These are phyloP conservation scores for Plecturocebus donacophilus DNA, from an alignment of 2,113 vertebrate genomes.

Conservation along the genomic window DNA sequence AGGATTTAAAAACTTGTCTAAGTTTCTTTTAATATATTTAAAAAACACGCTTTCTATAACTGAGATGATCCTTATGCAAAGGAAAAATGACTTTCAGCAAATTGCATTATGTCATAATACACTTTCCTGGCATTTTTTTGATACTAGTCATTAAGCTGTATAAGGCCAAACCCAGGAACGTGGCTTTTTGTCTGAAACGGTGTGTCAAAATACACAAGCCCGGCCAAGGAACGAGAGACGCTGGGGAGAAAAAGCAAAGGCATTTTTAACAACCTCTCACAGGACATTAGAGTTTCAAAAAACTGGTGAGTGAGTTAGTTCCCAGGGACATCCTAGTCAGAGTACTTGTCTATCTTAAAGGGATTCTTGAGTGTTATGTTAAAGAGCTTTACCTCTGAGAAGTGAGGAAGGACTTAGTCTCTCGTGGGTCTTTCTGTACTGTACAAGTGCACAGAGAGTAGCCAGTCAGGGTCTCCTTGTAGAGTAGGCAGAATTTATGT, in stretches of 20 bases:
- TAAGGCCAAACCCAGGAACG: not conserved
- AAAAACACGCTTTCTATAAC: constrained; percentile 10
- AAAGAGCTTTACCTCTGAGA: not conserved
- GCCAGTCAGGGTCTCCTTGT: not conserved
- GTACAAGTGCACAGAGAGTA: not conserved
- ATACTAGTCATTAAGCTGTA: constrained; percentile 19
- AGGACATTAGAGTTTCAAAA: not conserved
- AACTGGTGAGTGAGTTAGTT: constrained; percentile 33
- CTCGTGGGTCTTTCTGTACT: not conserved
- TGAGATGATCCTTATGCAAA: constrained; percentile 1
- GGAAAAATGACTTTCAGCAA: constrained; percentile 33
- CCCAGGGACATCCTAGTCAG: not conserved
- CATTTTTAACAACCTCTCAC: constrained; percentile 19
- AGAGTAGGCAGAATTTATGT: not conserved
- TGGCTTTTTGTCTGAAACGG: constrained; percentile 43
- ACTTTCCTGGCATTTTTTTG: constrained; percentile 31
- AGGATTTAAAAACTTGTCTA: constrained; percentile 41
- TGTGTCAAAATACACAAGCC: constrained; percentile 21
- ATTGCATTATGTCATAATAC: constrained; percentile 30
- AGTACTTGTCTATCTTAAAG: constrained; percentile 12
- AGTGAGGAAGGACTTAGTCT: not conserved
- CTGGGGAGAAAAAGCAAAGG: not conserved
- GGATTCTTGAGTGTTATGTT: constrained; percentile 39
- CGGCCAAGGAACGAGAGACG: not conserved
- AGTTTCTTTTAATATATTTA: constrained; percentile 41